Base-by-base conservation (phyloP, 2,113 vertebrate species). In the Haemorhous mexicanus region DNA sequence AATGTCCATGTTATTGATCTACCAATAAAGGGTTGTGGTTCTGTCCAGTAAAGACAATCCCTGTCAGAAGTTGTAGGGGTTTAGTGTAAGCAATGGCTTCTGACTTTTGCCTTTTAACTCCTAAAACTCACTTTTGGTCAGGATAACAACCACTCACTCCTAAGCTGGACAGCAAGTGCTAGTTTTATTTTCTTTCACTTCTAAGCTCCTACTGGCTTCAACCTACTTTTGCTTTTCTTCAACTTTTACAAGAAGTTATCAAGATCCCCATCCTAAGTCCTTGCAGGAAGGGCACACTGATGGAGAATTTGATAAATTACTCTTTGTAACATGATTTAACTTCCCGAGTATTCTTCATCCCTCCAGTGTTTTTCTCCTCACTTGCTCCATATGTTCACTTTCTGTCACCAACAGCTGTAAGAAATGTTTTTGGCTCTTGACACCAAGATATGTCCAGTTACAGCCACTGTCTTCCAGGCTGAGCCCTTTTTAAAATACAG, bases 381-480 rank as follows among this genome's bases (percentile, higher is more conserved):
- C 75, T 88, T 80, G 30, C 18, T 95, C 94, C 93, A 75, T 94
- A 95, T 96, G 93, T 80, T 96, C 90, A 70, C 46, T 94, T 91
- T 69, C 82, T 95, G 67, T 83, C 70, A 90, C 37, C 49, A 81
- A 37, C 79, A 94, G 72, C 85, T 97, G 84, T 66, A 81, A 80
- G 93, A 91, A 91, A 78, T 26, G 13, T 7, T 88, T 87, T 91
- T 95, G 89, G 46, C 70, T 95, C 53, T 62, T 87, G 62, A 69
- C 39, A 85, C 50, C 43, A 74, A 66, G 94, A 61, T 30, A 27
- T 23, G 75, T 91, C 94, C 79, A 74, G 47, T 86, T 80, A n/a
- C 11, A 74, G 78, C 6, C n/a, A 22, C 18, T 62, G 18, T 58
- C 58, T 91, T 79, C 53, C 58, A 33, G 44, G 10, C 12, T 39